Evolutionary conservation across 2,888 invertebrate genomes (phyloP).

Genomic region (Augiades crinisus): DNA sequence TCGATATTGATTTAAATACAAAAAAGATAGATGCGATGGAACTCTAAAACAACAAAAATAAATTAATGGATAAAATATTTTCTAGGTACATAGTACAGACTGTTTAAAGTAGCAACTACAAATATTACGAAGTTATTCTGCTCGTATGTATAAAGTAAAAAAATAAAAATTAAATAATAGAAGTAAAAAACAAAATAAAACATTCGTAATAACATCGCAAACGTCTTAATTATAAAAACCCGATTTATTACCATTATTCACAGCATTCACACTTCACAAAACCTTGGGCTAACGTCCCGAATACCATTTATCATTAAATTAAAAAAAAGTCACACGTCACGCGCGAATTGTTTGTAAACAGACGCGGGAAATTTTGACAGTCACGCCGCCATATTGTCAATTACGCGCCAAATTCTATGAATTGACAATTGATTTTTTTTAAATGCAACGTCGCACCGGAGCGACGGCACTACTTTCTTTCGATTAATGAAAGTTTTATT

Average conservation of each 20-base stretch:
- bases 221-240: slow-evolving; percentile 10
- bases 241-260: slow-evolving; percentile 17
- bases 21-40: no score
- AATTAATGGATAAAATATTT: no score
- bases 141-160: no score
- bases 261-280: slow-evolving; percentile 13
- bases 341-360: slow-evolving; percentile 30
- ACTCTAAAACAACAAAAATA: no score
- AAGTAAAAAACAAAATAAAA: neutral
- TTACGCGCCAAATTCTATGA: slow-evolving; percentile 24
- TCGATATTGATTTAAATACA: no score
- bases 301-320: slow-evolving; percentile 1
- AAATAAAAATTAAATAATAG: neutral
- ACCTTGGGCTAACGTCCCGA: neutral
- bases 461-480: slow-evolving; percentile 22
- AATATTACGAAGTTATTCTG: no score
- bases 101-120: no score
- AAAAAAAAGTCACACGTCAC: slow-evolving; percentile 26
- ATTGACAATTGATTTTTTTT: slow-evolving; percentile 22
- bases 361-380: slow-evolving; percentile 39
- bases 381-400: slow-evolving; percentile 34
- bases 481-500: slow-evolving; percentile 28
- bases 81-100: no score
- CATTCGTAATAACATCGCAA: slow-evolving; percentile 7
- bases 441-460: slow-evolving; percentile 2